These are phyloP conservation scores for Menura novaehollandiae DNA, from an alignment of 2,113 vertebrate genomes.

Conservation along the genomic window DNA sequence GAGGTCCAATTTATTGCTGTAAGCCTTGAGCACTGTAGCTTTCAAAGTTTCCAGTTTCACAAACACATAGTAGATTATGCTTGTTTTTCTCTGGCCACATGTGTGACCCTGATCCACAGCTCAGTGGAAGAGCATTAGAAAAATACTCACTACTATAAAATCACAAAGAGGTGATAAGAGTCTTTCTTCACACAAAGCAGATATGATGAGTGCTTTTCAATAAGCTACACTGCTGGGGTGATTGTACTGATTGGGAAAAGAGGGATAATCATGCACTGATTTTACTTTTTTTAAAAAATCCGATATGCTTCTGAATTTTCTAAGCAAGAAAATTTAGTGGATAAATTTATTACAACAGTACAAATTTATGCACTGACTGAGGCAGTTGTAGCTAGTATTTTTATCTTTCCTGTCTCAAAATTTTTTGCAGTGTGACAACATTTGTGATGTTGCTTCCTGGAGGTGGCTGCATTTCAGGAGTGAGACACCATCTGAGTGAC, in stretches of 20 bases:
- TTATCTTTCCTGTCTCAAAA: background rate
- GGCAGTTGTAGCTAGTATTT: background rate
- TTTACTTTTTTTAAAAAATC: background rate
- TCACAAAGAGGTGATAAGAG: conserved; percentile 30
- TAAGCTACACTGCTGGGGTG: background rate
- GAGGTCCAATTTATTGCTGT: background rate
- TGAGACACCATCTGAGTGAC: background rate
- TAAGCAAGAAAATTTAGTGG: background rate
- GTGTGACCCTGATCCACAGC: background rate
- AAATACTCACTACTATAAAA: conserved; percentile 2
- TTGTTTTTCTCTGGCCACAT: conserved; percentile 18
- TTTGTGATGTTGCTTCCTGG: background rate
- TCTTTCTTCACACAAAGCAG: conserved; percentile 35
- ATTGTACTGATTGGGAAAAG: conserved; percentile 25
- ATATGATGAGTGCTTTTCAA: conserved; percentile 49
- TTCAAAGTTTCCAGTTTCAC: background rate
- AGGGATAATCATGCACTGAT: conserved; percentile 24
- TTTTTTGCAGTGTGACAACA: background rate
- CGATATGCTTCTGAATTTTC: background rate
- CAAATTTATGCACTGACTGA: background rate
- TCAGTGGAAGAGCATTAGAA: conserved; percentile 28
- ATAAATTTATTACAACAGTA: conserved; percentile 1
- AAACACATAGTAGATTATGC: background rate
- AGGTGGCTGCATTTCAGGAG: background rate
- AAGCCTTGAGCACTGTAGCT: background rate